Evolutionary conservation across 2,888 invertebrate species (phyloP).

Genomic region (Eubasilissa splendida): DNA sequence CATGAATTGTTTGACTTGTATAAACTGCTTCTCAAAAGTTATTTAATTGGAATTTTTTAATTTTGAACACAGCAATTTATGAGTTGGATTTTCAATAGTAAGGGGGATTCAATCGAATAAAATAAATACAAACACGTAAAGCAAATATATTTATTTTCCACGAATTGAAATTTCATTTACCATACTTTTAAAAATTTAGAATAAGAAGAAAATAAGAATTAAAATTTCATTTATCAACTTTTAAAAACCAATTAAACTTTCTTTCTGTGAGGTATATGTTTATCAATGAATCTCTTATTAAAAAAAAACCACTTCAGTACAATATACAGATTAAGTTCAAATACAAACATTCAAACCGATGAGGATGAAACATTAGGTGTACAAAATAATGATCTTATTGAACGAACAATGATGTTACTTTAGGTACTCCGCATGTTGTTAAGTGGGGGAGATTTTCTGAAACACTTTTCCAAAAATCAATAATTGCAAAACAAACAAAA

Average conservation of each 20-base stretch:
- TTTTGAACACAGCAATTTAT: too few species aligned
- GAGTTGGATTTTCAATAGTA: too few species aligned
- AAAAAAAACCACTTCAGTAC: not conserved
- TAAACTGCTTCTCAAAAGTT: slow-evolving; percentile 29
- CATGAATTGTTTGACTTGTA: slow-evolving; percentile 15
- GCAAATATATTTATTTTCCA: too few species aligned
- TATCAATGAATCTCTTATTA: not conserved
- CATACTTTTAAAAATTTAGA: too few species aligned
- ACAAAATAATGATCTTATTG: slow-evolving; percentile 2
- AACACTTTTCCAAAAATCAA: slow-evolving; percentile 29
- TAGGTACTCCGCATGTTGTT: slow-evolving; percentile 6
- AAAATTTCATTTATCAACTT: too few species aligned
- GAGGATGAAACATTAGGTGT: slow-evolving; percentile 36
- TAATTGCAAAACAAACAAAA: slow-evolving; percentile 46
- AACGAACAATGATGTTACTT: slow-evolving; percentile 19
- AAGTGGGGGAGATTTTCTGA: slow-evolving; percentile 23
- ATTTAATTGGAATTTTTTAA: not conserved
- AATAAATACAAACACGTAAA: not conserved
- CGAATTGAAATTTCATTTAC: too few species aligned
- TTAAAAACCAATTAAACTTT: too few species aligned
- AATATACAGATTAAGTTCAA: slow-evolving; percentile 25
- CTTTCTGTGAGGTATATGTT: not conserved
- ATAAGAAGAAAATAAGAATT: too few species aligned
- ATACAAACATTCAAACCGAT: slow-evolving; percentile 38
- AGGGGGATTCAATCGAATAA: too few species aligned